Conservation (phyloP, 2,888 invertebrate genomes). For the Leptopilina myrica region DNA sequence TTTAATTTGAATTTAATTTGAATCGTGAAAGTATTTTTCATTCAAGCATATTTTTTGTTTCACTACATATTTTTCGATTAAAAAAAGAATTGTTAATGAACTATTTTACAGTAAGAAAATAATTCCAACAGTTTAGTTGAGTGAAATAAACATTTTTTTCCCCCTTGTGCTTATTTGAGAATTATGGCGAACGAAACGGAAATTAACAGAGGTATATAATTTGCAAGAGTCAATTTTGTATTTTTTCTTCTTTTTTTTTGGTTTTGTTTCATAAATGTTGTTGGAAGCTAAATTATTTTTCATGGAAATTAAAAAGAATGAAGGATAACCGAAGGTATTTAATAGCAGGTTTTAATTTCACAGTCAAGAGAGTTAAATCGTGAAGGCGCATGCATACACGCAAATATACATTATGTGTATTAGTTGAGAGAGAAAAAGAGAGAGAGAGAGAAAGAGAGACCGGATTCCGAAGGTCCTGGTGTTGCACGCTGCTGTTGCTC, state of each 20-base stretch:
- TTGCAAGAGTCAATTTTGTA: neutral
- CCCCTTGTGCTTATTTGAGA: too few species aligned
- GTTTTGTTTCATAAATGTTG: neutral
- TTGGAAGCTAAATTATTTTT: conserved; percentile 25
- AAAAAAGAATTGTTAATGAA: too few species aligned
- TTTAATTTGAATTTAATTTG: too few species aligned
- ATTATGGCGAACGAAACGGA: neutral
- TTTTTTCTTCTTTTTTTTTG: too few species aligned
- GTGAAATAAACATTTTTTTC: too few species aligned
- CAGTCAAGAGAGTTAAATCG: conserved; percentile 11
- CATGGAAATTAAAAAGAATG: conserved; percentile 20
- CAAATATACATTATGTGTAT: too few species aligned
- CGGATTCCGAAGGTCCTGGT: conserved; percentile 50
- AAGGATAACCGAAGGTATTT: neutral
- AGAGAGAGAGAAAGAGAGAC: neutral
- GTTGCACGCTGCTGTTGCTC: conserved; percentile 39
- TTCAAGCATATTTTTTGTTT: too few species aligned
- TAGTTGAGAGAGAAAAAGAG: neutral
- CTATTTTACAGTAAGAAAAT: too few species aligned
- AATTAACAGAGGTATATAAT: neutral
- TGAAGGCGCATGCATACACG: conserved; percentile 11
- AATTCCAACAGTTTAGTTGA: too few species aligned
- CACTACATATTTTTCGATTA: too few species aligned
- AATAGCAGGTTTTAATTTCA: conserved; percentile 28
- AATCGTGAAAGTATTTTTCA: too few species aligned